Conservation (phyloP, 35 echinoderm and acorn worm species). For the Heliocidaris erythrogramma region DNA sequence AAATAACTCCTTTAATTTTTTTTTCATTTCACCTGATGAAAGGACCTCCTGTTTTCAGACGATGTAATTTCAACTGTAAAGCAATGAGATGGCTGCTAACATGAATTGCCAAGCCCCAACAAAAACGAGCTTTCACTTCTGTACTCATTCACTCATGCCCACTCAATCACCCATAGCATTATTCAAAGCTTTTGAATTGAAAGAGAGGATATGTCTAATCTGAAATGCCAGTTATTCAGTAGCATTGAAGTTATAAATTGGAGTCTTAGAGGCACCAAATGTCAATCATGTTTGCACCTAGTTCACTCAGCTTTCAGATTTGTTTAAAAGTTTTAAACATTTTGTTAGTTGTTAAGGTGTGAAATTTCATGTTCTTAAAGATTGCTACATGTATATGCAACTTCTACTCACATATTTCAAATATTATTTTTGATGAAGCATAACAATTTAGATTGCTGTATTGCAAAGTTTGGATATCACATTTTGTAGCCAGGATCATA, state of each 20-base stretch:
- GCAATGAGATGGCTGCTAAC: background rate
- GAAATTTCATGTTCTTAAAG: too few relatives aligned
- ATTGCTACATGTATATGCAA: too few relatives aligned
- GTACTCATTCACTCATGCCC: background rate
- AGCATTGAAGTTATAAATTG: conserved; percentile 5
- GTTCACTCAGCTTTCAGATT: background rate
- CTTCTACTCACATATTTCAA: too few relatives aligned
- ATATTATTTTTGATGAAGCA: too few relatives aligned
- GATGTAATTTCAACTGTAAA: background rate
- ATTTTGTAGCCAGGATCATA: background rate
- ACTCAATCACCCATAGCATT: background rate
- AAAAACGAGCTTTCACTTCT: background rate
- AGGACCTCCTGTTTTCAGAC: background rate
- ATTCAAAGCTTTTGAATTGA: background rate
- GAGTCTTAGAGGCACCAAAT: background rate
- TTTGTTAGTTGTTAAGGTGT: too few relatives aligned
- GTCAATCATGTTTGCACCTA: background rate
- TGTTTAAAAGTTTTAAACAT: too few relatives aligned
- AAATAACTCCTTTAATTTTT: too few relatives aligned
- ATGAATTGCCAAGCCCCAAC: background rate
- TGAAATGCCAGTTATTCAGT: background rate
- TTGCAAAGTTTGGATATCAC: background rate
- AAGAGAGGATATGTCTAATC: background rate
- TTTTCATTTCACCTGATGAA: too few relatives aligned
- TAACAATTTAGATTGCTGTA: too few relatives aligned